Conservation (phyloP, 35 echinoderm and acorn worm genomes). For the Lytechinus pictus region DNA sequence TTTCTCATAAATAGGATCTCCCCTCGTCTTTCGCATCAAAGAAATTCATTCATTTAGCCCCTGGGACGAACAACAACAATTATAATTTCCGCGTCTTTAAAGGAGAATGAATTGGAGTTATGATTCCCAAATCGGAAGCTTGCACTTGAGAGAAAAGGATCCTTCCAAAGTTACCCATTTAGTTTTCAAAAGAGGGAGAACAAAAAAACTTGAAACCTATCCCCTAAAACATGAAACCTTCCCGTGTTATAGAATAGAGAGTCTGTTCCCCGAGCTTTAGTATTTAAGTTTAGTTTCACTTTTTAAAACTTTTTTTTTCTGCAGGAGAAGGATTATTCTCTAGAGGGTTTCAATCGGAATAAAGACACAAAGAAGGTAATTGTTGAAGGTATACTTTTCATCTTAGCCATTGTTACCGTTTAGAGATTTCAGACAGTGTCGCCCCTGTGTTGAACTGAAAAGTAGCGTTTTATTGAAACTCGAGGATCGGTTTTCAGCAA, state of each 20-base stretch:
- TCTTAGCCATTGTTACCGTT: background rate
- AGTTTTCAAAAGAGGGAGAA: background rate
- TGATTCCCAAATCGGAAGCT: slow-evolving; percentile 16
- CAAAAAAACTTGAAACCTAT: slow-evolving; percentile 7
- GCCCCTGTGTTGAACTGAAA: background rate
- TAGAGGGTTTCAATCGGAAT: background rate
- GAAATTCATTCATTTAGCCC: background rate
- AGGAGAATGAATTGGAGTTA: background rate
- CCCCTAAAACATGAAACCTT: background rate
- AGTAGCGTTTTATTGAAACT: background rate
- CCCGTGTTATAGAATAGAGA: background rate
- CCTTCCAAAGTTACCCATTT: slow-evolving; percentile 4
- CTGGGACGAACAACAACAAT: background rate
- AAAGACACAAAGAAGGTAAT: background rate
- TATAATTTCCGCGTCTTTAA: background rate
- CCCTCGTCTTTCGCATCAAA: background rate
- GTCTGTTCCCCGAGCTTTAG: background rate
- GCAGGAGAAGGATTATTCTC: background rate
- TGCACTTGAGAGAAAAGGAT: slow-evolving; percentile 3
- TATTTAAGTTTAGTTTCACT: background rate
- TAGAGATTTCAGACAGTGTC: background rate
- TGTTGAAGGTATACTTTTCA: background rate
- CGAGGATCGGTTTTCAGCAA: background rate
- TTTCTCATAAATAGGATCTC: background rate
- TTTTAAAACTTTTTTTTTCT: background rate